These are phyloP conservation scores for Trichoplusia ni DNA, from an alignment of 1,140 invertebrate species.

Conservation along the genomic window DNA sequence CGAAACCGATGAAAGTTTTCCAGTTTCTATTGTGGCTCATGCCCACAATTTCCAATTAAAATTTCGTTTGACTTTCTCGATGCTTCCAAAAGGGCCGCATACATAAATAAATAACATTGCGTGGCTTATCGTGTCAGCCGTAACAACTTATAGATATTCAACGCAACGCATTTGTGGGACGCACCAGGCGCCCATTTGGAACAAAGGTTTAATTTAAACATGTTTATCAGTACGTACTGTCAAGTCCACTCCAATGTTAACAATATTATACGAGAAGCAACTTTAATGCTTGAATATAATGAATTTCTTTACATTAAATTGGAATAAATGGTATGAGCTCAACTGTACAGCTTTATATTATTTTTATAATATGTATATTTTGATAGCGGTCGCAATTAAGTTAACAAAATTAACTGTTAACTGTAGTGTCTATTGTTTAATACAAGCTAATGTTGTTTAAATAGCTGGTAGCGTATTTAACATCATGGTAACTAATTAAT, in stretches of 20 bases:
- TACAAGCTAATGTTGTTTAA: too few relatives aligned
- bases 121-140: slow-evolving; percentile 19
- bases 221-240: slow-evolving; percentile 20
- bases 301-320: too few relatives aligned
- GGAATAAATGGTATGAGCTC: too few relatives aligned
- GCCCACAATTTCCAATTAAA: background rate
- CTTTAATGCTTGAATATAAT: too few relatives aligned
- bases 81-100: background rate
- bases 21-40: background rate
- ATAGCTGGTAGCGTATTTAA: too few relatives aligned
- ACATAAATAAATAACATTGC: slow-evolving; percentile 11
- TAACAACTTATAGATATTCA: slow-evolving; percentile 23
- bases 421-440: too few relatives aligned
- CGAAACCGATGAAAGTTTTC: too few relatives aligned
- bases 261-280: too few relatives aligned
- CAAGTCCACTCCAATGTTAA: too few relatives aligned
- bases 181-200: slow-evolving; percentile 8
- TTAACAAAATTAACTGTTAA: background rate
- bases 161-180: slow-evolving; percentile 9
- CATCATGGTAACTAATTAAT: too few relatives aligned
- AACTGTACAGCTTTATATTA: background rate
- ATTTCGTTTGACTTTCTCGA: slow-evolving; percentile 8
- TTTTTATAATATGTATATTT: slow-evolving; percentile 9
- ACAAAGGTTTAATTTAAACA: slow-evolving; percentile 29
- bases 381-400: background rate